Evolutionary conservation across 2,797 vertebrate species (phyloP), one percentile per base, ranked within the genome.

Genomic region (Tragelaphus oryx): DNA sequence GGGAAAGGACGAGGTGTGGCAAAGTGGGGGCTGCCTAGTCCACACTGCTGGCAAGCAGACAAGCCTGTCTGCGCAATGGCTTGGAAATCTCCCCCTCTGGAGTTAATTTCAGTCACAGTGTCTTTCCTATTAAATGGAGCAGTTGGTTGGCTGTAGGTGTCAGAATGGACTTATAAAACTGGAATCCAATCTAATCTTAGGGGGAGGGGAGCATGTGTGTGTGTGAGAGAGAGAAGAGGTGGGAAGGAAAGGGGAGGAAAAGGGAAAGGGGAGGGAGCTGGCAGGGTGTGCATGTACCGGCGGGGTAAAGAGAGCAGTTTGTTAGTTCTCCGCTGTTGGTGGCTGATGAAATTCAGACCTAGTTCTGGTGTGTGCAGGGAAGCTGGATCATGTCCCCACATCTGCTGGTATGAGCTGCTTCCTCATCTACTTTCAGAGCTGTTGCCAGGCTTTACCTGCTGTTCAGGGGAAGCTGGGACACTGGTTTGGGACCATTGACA

Each of bases 131-230:
- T 97, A 97, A 96, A 92, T 2, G 22, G 95, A 96, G 95, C 96
- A 96, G 96, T 97, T 95, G 97, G 97, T 83, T 93, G 94, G 92
- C 96, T 96, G 54, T 89, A 90, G 95, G 97, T 97, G 94, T 97
- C 94, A 97, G 94, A 96, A 95, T 48, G 96, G 93, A 92, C 91
- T 96, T 95, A 95, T 93, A 95, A 96, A 97, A 93, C 91, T 85
- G 88, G 93, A 96, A 96, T 95, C 74, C 94, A 97, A 91, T 91
- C 92, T 97, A 85, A 92, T 97, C 91, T 68, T 59, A 22, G 74
- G 28, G 86, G 85, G 62, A 44, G n/a, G 87, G 82, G 55, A 48
- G 75, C 68, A n/a, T 41, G 75, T 59, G 30, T 68, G 48, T 30
- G 57, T 6, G n/a, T 11, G 30, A 4, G 3, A 4, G 3, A 14